These are phyloP conservation scores for Mormyrus iriodes DNA, from an alignment of 2,113 vertebrate genomes.

Conservation along the genomic window DNA sequence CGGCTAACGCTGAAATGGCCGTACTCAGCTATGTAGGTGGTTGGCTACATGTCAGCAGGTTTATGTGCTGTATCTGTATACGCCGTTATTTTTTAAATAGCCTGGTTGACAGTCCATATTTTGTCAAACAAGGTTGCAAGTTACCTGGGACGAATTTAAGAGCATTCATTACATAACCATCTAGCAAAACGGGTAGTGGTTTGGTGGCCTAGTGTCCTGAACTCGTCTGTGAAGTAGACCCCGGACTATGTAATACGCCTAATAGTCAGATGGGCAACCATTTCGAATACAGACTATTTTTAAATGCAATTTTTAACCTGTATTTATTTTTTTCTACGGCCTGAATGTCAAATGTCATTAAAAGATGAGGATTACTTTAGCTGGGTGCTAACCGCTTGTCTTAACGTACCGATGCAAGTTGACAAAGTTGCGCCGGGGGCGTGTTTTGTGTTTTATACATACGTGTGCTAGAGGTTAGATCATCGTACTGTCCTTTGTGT, in stretches of 20 bases:
- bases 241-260: neutral
- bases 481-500: neutral
- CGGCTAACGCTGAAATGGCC: neutral
- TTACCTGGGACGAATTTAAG: neutral
- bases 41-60: neutral
- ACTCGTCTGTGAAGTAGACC: neutral
- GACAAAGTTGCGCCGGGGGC: neutral
- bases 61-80: neutral
- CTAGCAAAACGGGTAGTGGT: neutral
- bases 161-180: neutral
- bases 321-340: neutral
- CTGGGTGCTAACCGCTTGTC: neutral
- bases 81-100: neutral
- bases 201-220: neutral
- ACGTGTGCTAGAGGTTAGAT: neutral
- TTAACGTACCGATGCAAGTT: neutral
- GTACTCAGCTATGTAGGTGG: neutral
- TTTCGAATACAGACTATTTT: neutral
- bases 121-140: neutral
- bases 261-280: neutral
- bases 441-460: neutral
- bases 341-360: neutral
- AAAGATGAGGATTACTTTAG: neutral
- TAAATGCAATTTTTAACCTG: neutral
- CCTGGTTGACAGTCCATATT: neutral